Base-by-base conservation (phyloP, 2,888 invertebrate species). In the Ormyrus pomaceus region DNA sequence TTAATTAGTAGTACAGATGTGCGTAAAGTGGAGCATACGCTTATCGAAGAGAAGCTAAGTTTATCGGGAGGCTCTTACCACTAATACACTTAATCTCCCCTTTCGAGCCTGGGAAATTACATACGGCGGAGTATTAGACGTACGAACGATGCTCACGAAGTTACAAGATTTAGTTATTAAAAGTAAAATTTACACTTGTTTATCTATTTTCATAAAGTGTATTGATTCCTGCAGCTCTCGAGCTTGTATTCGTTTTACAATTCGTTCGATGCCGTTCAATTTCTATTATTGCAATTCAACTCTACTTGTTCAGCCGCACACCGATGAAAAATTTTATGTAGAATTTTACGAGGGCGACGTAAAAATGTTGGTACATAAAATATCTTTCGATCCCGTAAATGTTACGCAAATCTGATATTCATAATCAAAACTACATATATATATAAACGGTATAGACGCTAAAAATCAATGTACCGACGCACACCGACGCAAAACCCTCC, bases 331-430 rank as follows among this genome's bases (percentile, higher is more conserved):
- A 68, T 68, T 68, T 75, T 75, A 53, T 68, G 46, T 59, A 50
- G 5, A 68, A 8, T 61, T 75, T 59, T 68, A 68, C 19, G 68
- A 46, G 5, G 10, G 2, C 10, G 45, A 6, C 58, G 53, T 61
- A 61, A 68, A 68, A 66, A 61, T 61, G 59, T 50, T 71, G 11
- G 34, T 34, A 34, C 51, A 50, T 71, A 72, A 73, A 56, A 76
- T 62, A 76, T 76, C 55, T 62, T 76, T 62, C 19, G 61, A 62
- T 58, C 50, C 51, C 61, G 68, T 50, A 75, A 75, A 68, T 75
- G 46, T 66, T 51, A 66, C 59, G 13, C 68, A 68, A 75, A 75
- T 68, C 59, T 75, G 10, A 53, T 75, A 53, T 61, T 46, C 53
- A 75, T 59, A 59, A 75, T 75, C 45, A 75, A 66, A 75, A 45